Evolutionary conservation across 2,888 invertebrate species (phyloP), one percentile per base, ranked within the genome.

Genomic region (Ochropleura plecta): DNA sequence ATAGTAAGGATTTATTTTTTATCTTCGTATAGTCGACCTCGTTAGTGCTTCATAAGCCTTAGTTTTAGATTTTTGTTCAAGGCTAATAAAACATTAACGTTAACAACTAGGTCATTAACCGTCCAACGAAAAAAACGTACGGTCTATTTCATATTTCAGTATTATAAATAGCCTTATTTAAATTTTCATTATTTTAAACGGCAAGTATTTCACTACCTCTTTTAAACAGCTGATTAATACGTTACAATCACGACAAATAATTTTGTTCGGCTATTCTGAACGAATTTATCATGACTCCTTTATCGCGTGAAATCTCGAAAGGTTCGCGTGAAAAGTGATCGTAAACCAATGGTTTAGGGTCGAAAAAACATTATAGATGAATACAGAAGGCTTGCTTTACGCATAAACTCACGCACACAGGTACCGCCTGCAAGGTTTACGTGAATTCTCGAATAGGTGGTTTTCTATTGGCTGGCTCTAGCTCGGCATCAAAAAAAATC

Each of bases 321-420:
- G 10, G 68, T 70, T 78, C 63, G 85, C 82, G 88, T 87, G 86
- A 88, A 88, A 86, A 84, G 51, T 63, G 82, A 87, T 88, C 88
- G 84, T 87, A 86, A 87, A 79, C 86, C 85, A 77, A 78, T 87
- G 81, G 91, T 92, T 87, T 91, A 88, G 82, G 83, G 77, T 62
- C 81, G 81, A 64, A 70, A 51, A 4, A 40, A 55, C 44, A 12
- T 20, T 18, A 5, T 7, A 57, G 7, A n/a, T 51, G 46, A 4
- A 14, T 5, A 42, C 16, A 77, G 76, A 70, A 77, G 63, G 55
- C 18, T 3, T 2, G 18, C 3, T 65, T 1, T 0, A n/a, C 14
- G 40, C 3, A 30, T 49, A 18, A 10, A 9, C n/a, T 12, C 0
- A 16, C 30, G 30, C 3, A 30, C 30, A 3, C 30, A n/a, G n/a